Percentiles rank a stretch among this genome's conserved stretches.
These are phyloP conservation scores for Trochalopteron elliotii DNA, from an alignment of 2,113 vertebrate genomes.

Conservation along the genomic window DNA sequence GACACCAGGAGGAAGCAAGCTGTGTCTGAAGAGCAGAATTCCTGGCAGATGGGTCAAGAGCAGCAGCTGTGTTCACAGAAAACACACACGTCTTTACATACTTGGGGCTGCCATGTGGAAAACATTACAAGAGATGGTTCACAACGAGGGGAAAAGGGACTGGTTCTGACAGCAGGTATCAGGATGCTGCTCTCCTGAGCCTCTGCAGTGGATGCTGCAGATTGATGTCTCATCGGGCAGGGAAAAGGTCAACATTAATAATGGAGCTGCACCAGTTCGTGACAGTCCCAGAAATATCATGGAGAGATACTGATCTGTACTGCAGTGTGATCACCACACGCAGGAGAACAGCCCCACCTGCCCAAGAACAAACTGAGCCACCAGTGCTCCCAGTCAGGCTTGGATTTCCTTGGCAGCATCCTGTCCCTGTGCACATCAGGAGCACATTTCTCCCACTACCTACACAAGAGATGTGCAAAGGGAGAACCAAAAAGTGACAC, in stretches of 20 bases:
- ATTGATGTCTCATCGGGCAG: neutral
- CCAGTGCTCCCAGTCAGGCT: neutral
- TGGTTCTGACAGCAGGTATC: neutral
- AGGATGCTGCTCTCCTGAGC: neutral
- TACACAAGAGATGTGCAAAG: neutral
- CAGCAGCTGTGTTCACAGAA: constrained; percentile 55
- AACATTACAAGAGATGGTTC: neutral
- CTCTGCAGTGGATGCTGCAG: neutral
- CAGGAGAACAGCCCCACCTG: neutral
- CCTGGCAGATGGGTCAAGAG: constrained; percentile 66
- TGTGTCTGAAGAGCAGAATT: constrained; percentile 62
- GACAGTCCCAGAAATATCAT: neutral
- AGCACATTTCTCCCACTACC: neutral
- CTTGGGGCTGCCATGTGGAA: constrained; percentile 23
- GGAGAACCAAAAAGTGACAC: neutral
- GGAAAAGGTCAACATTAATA: neutral
- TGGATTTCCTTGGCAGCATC: neutral
- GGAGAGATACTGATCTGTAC: neutral
- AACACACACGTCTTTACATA: constrained; percentile 29
- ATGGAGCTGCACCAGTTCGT: neutral
- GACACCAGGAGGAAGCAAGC: constrained; percentile 46
- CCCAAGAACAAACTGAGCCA: neutral
- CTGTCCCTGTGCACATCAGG: neutral
- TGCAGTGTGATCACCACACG: neutral
- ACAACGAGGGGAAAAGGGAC: neutral